Evolutionary conservation across 2,113 vertebrate genomes (phyloP).

Genomic region (Danionella cerebrum): DNA sequence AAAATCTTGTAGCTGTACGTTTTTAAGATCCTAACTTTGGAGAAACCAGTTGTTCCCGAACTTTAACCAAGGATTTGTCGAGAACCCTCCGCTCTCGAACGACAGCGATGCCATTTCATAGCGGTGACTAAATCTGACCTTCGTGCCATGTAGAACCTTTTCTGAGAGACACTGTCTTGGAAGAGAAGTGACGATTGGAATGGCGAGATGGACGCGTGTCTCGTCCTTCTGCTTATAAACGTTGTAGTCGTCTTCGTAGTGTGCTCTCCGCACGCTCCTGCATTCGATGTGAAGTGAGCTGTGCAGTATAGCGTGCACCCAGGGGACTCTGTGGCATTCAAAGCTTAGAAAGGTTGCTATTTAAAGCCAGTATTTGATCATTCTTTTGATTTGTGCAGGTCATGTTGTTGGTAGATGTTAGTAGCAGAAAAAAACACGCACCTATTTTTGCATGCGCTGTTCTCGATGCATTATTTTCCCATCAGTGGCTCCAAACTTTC

Average conservation of each 20-base stretch:
- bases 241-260: not conserved
- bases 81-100: slow-evolving; percentile 49
- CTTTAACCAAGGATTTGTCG: too few relatives aligned
- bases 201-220: slow-evolving; percentile 7
- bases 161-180: slow-evolving; percentile 51
- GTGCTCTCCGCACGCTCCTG: slow-evolving; percentile 58
- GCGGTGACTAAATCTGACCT: slow-evolving; percentile 39
- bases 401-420: too few relatives aligned
- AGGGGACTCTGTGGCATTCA: slow-evolving; percentile 99
- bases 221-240: slow-evolving; percentile 38
- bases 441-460: too few relatives aligned
- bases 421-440: too few relatives aligned
- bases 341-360: slow-evolving; percentile 93
- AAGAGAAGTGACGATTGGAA: slow-evolving; percentile 40
- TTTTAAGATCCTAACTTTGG: too few relatives aligned
- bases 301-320: slow-evolving; percentile 92
- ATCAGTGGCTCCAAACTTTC: too few relatives aligned
- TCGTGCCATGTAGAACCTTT: slow-evolving; percentile 48
- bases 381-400: slow-evolving; percentile 75
- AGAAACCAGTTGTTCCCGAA: too few relatives aligned
- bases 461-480: too few relatives aligned
- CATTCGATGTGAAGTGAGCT: slow-evolving; percentile 86
- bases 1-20: too few relatives aligned
- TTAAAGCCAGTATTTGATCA: slow-evolving; percentile 90
- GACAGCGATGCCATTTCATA: slow-evolving; percentile 40